Evolutionary conservation across 2,797 vertebrate genomes (phyloP), one percentile per base, ranked within the genome.

Genomic region (Ibycter americanus): DNA sequence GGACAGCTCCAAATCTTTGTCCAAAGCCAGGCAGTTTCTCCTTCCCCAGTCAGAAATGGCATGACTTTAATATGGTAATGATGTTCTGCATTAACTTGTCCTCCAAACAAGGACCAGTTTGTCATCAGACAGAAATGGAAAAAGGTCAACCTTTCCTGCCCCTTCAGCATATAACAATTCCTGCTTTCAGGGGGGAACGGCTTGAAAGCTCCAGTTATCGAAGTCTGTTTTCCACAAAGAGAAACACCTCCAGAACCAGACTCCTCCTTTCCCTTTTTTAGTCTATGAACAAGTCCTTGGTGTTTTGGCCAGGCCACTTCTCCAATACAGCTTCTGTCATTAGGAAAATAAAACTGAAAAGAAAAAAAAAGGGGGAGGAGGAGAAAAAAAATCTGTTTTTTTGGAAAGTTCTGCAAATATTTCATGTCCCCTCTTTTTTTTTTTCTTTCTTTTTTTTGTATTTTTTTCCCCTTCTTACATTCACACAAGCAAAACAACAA

Each of bases 401-500:
- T 55, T 27, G 54, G 78, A 83, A 98, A 98, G 96, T 98, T 98
- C 96, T 85, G 46, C 76, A 82, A 95, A 97, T 97, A 96, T 97
- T 86, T 97, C 96, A 97, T 97, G 92, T 72, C 85, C 95, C 49
- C 89, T 97, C 23, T 85, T 73, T 55, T 17, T 73, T 73, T 74
- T 63, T 93, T 96, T 96, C 82, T 83, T 51, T 34, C 8, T 26
- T 97, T 95, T 78, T 70, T 55, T 58, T 16, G n/a, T 65, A 32
- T 46, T 25, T 83, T 67, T 80, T 32, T 2, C 40, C 49, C 4
- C 34, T 61, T 85, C 70, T 83, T 97, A 97, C 96, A 98, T 97
- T 98, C 98, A 97, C 97, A 97, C 95, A 89, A 98, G 97, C 96
- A 98, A 98, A 98, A 98, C 98, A 98, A 98, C 98, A 98, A 98